Conservation (phyloP, 2,113 vertebrate genomes). For the Anarrhichthys ocellatus region DNA sequence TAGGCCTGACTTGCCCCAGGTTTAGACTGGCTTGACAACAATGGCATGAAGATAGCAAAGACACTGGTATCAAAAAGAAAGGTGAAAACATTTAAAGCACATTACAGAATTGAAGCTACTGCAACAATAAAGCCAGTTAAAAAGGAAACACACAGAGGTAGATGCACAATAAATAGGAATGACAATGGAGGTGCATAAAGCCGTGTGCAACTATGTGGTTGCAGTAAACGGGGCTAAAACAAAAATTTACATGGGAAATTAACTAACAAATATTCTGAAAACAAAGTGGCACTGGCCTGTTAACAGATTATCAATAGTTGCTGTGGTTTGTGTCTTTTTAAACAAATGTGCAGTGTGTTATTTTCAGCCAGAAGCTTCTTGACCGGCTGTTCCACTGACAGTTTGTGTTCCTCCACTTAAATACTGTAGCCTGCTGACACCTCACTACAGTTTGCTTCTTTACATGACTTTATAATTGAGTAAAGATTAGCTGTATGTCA, state of each 20-base stretch:
- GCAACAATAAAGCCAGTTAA: constrained; percentile 34
- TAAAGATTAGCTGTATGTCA: background rate
- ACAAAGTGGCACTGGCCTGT: constrained; percentile 42
- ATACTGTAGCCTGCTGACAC: background rate
- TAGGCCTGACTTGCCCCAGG: constrained; percentile 28
- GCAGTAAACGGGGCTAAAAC: constrained; percentile 27
- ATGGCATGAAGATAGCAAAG: constrained; percentile 34
- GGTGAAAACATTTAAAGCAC: constrained; percentile 21
- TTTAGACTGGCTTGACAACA: constrained; percentile 25
- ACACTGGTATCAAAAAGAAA: constrained; percentile 41
- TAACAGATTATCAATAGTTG: constrained; percentile 11
- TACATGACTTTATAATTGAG: background rate
- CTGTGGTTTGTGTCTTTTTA: constrained; percentile 33
- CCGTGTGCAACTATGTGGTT: constrained; percentile 18
- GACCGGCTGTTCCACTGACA: background rate
- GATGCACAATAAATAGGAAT: constrained; percentile 74
- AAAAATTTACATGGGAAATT: constrained; percentile 5
- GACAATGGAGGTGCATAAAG: constrained; percentile 22
- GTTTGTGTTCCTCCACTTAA: background rate
- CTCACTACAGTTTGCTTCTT: background rate
- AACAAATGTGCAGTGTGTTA: background rate
- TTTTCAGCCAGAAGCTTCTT: background rate
- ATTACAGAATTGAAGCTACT: constrained; percentile 30
- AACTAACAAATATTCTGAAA: constrained; percentile 8
- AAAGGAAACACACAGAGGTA: constrained; percentile 69